A percentile compares a stretch with the other conserved stretches of the same genome.
These are phyloP conservation scores for Sthenelais limicola DNA, from an alignment of 2,888 invertebrate species.

Conservation along the genomic window DNA sequence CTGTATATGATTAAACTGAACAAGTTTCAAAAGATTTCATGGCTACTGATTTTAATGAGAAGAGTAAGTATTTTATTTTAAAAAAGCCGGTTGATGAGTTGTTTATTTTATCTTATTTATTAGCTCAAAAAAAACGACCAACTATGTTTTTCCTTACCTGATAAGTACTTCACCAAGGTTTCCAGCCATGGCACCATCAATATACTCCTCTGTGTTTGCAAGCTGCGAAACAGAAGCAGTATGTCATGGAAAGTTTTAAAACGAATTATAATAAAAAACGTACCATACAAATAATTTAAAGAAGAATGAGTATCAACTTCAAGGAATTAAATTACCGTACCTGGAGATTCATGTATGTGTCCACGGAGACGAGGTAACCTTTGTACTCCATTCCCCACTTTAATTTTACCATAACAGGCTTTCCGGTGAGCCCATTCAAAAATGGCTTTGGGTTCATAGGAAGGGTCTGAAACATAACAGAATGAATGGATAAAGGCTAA, in stretches of 20 bases:
- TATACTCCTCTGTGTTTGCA: conserved; percentile 97
- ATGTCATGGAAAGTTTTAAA: not conserved
- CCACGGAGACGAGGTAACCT: conserved; percentile 97
- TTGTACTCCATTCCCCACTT: conserved; percentile 99
- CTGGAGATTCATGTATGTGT: conserved; percentile 98
- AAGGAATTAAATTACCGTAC: conserved; percentile 58
- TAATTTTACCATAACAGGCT: conserved; percentile 96
- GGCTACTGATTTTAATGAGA: too few species aligned
- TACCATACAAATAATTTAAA: not conserved
- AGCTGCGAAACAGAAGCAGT: too few species aligned
- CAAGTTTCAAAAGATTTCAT: too few species aligned
- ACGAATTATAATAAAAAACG: not conserved
- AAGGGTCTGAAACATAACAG: conserved; percentile 49
- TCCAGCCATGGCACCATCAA: conserved; percentile 92
- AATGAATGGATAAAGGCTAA: too few species aligned
- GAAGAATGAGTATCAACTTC: not conserved
- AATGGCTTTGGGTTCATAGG: conserved; percentile 97
- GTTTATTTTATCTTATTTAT: not conserved
- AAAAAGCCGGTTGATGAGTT: too few species aligned
- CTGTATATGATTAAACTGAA: too few species aligned
- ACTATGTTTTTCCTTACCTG: conserved; percentile 79
- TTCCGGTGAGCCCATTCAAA: conserved; percentile 96
- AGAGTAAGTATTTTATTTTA: too few species aligned
- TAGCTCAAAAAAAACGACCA: not conserved
- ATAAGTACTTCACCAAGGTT: conserved; percentile 97